A percentile compares a stretch with the other conserved stretches of the same genome.
Evolutionary conservation across 2,797 vertebrate genomes (phyloP).

Genomic region (Gastrophryne carolinensis): DNA sequence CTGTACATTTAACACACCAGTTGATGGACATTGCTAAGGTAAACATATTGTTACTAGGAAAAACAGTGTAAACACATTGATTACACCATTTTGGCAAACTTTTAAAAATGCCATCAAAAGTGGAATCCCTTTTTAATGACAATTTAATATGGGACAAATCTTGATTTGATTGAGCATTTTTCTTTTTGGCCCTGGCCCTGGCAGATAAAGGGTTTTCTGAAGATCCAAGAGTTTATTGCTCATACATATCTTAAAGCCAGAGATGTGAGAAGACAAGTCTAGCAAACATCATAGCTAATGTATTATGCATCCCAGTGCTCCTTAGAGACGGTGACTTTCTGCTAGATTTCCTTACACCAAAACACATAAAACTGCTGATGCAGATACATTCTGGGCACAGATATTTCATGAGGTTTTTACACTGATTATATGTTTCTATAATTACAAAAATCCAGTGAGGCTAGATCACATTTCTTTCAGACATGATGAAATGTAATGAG

Average conservation of each 20-base stretch:
- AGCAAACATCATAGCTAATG: slow-evolving; percentile 43
- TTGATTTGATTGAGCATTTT: neutral
- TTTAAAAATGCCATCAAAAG: too few species aligned
- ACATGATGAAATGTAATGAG: slow-evolving; percentile 60
- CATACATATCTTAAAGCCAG: slow-evolving; percentile 19
- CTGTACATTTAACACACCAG: too few species aligned
- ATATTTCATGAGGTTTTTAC: slow-evolving; percentile 46
- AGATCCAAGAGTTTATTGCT: slow-evolving; percentile 23
- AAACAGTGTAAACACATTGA: too few species aligned
- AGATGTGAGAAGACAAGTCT: slow-evolving; percentile 37
- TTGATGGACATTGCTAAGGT: too few species aligned
- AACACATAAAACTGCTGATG: slow-evolving; percentile 43
- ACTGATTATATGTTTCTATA: slow-evolving; percentile 61
- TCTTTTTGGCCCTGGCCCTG: neutral
- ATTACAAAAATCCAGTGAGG: slow-evolving; percentile 59
- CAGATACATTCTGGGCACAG: slow-evolving; percentile 52
- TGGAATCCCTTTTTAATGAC: neutral
- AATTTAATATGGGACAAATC: neutral
- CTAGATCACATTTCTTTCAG: slow-evolving; percentile 65
- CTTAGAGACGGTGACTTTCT: slow-evolving; percentile 22
- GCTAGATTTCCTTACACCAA: slow-evolving; percentile 47
- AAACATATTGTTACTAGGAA: too few species aligned
- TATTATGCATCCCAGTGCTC: neutral
- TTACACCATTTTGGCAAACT: too few species aligned
- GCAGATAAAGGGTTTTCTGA: slow-evolving; percentile 26